A percentile compares a stretch with the other conserved stretches of the same genome.
Evolutionary conservation across 2,797 vertebrate species (phyloP).

Genomic region (Toxotes lorentzi): DNA sequence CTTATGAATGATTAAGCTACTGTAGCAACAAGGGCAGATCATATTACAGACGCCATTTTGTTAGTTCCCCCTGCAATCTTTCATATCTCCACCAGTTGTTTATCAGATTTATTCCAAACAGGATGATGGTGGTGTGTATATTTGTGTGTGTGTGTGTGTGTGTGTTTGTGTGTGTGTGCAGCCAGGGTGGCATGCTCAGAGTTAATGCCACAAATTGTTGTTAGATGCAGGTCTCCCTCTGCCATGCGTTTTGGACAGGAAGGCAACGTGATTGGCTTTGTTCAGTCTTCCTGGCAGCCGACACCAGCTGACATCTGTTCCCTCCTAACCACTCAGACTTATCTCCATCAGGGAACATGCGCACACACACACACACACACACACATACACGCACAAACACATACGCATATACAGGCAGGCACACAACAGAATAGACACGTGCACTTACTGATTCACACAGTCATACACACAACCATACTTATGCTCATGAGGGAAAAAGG

Average conservation of each 20-base stretch:
- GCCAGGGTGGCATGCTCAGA: constrained; percentile 81
- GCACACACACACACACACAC: constrained; percentile 64
- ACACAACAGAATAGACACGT: constrained; percentile 55
- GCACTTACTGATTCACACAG: constrained; percentile 63
- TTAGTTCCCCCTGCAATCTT: constrained; percentile 76
- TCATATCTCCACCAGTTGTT: constrained; percentile 77
- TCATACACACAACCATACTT: constrained; percentile 57
- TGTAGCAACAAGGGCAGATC: constrained; percentile 79
- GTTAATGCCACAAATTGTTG: constrained; percentile 86
- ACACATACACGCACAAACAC: constrained; percentile 21
- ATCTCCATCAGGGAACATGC: constrained; percentile 92
- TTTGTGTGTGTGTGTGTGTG: constrained; percentile 27
- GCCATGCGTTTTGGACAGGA: constrained; percentile 91
- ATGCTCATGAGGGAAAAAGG: constrained; percentile 24
- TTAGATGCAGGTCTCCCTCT: constrained; percentile 84
- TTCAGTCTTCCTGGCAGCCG: constrained; percentile 93
- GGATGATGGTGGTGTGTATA: constrained; percentile 52
- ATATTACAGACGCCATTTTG: constrained; percentile 85
- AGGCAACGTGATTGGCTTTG: constrained; percentile 93
- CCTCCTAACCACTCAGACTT: constrained; percentile 95
- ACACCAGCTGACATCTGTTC: constrained; percentile 96
- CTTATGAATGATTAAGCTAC: constrained; percentile 80
- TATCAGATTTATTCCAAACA: constrained; percentile 77
- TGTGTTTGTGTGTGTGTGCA: constrained; percentile 48
- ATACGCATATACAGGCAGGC: constrained; percentile 30